Evolutionary conservation across 2,113 vertebrate genomes (phyloP).

Genomic region (Clarias gariepinus): DNA sequence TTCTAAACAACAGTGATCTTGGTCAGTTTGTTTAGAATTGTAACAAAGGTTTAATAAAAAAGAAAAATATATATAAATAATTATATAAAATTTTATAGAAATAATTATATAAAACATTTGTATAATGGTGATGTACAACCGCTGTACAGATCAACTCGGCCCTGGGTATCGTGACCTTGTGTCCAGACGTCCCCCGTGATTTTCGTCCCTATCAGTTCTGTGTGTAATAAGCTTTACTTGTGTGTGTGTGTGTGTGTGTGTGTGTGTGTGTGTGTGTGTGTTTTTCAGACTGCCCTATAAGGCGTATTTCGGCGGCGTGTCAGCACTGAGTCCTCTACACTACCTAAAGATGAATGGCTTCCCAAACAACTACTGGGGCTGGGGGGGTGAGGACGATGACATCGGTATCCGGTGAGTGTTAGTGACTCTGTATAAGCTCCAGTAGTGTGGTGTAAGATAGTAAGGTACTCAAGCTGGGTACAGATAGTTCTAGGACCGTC

Average conservation of each 20-base stretch:
- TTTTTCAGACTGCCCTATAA: constrained; percentile 75
- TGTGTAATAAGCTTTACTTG: not conserved
- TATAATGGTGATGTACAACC: no score
- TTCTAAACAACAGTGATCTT: no score
- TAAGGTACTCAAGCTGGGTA: not conserved
- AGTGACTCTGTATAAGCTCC: not conserved
- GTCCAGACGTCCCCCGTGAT: no score
- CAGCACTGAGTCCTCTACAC: constrained; percentile 74
- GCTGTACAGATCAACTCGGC: no score
- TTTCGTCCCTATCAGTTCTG: not conserved
- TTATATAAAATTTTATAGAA: no score
- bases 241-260: not conserved
- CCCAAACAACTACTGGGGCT: constrained; percentile 80
- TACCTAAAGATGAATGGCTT: constrained; percentile 83
- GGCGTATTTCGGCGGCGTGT: constrained; percentile 79
- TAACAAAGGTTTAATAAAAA: no score
- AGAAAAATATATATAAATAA: no score
- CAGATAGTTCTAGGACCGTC: not conserved
- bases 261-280: not conserved
- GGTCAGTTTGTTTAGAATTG: no score
- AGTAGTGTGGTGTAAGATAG: not conserved
- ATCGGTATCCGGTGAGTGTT: constrained; percentile 75
- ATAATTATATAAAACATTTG: no score
- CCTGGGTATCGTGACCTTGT: no score
- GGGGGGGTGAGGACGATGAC: constrained; percentile 81